Evolutionary conservation across 2,797 vertebrate species (phyloP).

Genomic region (Gila robusta): DNA sequence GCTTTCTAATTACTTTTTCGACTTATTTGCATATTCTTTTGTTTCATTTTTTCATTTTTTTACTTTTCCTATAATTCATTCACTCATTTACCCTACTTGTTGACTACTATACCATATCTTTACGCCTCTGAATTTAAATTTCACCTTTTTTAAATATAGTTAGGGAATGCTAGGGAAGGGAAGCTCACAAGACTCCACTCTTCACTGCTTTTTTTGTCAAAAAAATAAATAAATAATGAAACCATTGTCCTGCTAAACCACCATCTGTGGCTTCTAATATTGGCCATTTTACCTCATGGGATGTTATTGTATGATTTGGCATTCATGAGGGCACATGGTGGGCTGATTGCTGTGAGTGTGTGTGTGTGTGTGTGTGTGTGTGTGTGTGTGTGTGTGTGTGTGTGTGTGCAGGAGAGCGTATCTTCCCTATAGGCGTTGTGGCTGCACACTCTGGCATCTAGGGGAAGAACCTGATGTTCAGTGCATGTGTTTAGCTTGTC

Average conservation of each 20-base stretch:
- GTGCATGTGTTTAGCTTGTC: slow-evolving; percentile 35
- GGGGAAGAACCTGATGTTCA: slow-evolving; percentile 21
- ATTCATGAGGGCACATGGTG: slow-evolving; percentile 50
- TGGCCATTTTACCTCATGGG: slow-evolving; percentile 2
- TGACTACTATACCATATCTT: not conserved
- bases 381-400: not conserved
- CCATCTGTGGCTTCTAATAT: slow-evolving; percentile 9
- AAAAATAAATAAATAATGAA: not conserved
- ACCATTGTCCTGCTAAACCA: not conserved
- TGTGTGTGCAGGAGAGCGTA: slow-evolving; percentile 39
- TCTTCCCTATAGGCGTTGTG: slow-evolving; percentile 31
- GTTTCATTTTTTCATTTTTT: not conserved
- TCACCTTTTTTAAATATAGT: not conserved
- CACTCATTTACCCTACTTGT: not conserved
- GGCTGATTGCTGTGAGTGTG: slow-evolving; percentile 37
- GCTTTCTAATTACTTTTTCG: not conserved
- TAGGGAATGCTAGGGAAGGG: not conserved
- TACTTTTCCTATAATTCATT: not conserved
- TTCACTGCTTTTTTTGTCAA: not conserved
- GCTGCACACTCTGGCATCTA: slow-evolving; percentile 19
- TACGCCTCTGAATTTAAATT: not conserved
- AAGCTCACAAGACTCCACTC: not conserved
- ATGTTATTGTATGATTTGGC: slow-evolving; percentile 20
- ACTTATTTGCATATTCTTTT: not conserved
- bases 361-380: slow-evolving; percentile 2